Base-by-base conservation (phyloP, 1,140 invertebrate genomes). In the Drosophila aff. region DNA sequence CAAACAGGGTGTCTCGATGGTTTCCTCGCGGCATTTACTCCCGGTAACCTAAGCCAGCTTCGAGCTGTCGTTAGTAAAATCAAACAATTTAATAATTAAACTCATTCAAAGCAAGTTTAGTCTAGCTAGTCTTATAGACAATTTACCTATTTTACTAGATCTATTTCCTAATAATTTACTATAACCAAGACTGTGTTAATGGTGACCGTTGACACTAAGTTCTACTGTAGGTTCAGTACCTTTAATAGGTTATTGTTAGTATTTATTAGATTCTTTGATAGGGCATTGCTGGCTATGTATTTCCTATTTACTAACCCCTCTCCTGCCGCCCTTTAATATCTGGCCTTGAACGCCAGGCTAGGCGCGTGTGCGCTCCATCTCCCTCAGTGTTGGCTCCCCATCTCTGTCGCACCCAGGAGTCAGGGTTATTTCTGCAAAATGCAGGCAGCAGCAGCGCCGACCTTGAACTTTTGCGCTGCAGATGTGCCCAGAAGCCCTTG, bases 381-480 rank as follows among this genome's bases (percentile, higher is more conserved):
- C 75, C 31, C 55, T 61, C 64, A 55, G 21, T 55, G 26, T 15
- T 31, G n/a, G 21, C 53, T 66, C 26, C 21, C 71, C 55, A 23
- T 55, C 41, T 60, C 53, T 61, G 62, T 61, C 75, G 38, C 18
- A 8, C 57, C 44, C 58, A 74, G 65, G 73, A 82, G 66, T 71
- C 73, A 72, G 80, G 79, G 80, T 77, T 82, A 82, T 86, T 87
- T 82, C 77, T 81, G 73, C 69, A 78, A 78, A 78, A 49, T 79
- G 53, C 76, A 79, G 58, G 31, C 59, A 46, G 60, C 59, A 66
- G 49, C 61, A 61, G 21, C 41, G 64, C 21, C 72, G 84, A 89
- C 84, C 84, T 87, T 87, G 84, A 87, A 87, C 84, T 87, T 86
- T 81, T 78, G 75, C 69, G 76, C 65, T 81, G 81, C 83, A 84